A percentile compares a stretch with the other conserved stretches of the same genome.
These are phyloP conservation scores for Lagorchestes hirsutus DNA, from an alignment of 2,797 vertebrate species.

Conservation along the genomic window DNA sequence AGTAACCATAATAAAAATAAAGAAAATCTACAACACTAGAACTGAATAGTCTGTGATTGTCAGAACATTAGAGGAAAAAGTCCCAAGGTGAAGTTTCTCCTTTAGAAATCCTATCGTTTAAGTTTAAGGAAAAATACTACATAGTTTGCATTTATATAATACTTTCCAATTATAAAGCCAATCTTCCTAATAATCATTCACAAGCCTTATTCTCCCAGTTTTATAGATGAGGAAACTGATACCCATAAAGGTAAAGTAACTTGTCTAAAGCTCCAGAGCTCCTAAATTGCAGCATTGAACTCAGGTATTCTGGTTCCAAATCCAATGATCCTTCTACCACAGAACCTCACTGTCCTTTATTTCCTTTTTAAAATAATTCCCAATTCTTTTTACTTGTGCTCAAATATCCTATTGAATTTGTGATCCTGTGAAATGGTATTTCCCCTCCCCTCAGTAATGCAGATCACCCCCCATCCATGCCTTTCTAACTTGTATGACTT, in stretches of 20 bases:
- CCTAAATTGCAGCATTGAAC: not conserved
- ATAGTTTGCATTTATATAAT: not conserved
- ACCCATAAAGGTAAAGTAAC: not conserved
- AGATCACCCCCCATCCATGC: not conserved
- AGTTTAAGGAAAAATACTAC: slow-evolving; percentile 1
- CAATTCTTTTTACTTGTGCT: not conserved
- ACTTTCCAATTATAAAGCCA: not conserved
- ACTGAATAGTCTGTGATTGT: not conserved
- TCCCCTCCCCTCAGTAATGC: no score
- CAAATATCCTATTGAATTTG: not conserved
- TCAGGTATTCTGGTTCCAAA: not conserved
- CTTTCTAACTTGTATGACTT: not conserved
- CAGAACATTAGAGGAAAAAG: not conserved
- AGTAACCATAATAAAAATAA: not conserved
- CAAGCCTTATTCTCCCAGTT: not conserved
- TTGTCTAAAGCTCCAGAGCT: not conserved
- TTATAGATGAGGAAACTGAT: not conserved
- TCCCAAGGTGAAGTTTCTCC: slow-evolving; percentile 29
- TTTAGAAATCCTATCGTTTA: slow-evolving; percentile 55
- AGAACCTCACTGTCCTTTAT: not conserved
- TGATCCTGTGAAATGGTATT: not conserved
- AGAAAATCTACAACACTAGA: not conserved
- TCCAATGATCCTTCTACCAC: not conserved
- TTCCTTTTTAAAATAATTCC: not conserved
- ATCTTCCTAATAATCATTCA: not conserved